Conservation (phyloP, 1,140 invertebrate genomes). For the Drosophila hydei region DNA sequence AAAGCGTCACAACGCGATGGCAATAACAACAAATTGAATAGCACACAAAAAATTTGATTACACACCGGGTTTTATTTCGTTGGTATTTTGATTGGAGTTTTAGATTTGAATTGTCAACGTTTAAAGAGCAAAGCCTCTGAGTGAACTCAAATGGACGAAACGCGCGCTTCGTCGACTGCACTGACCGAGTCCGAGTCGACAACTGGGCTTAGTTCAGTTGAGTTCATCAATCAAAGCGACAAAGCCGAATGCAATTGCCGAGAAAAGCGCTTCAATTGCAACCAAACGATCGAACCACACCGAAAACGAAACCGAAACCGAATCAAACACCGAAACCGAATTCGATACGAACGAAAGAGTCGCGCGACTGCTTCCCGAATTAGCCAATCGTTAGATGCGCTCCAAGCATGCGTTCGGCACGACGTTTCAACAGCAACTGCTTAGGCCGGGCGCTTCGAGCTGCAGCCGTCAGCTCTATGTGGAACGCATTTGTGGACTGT, state of each 20-base stretch:
- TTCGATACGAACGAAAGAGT: constrained; percentile 18
- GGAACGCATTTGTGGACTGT: constrained; percentile 58
- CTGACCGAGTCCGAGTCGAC: constrained; percentile 57
- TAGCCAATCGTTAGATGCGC: constrained; percentile 30
- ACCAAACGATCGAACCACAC: constrained; percentile 49
- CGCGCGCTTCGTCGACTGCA: constrained; percentile 52
- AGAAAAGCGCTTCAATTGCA: constrained; percentile 55
- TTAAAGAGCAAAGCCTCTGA: constrained; percentile 1
- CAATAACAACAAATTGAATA: constrained; percentile 41
- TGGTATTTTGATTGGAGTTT: constrained; percentile 17
- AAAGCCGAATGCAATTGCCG: constrained; percentile 59
- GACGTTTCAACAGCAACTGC: constrained; percentile 70
- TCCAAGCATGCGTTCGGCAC: constrained; percentile 57
- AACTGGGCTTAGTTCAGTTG: constrained; percentile 39
- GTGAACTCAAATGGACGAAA: neutral
- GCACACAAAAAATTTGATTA: constrained; percentile 59
- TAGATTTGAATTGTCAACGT: constrained; percentile 9
- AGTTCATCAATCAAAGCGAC: constrained; percentile 69
- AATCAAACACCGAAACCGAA: constrained; percentile 28
- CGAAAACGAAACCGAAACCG: constrained; percentile 42
- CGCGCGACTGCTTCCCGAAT: constrained; percentile 7
- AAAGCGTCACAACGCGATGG: constrained; percentile 37
- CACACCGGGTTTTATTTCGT: constrained; percentile 27
- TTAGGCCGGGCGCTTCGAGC: constrained; percentile 45
- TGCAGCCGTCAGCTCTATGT: constrained; percentile 47